A percentile compares a stretch with the other conserved stretches of the same genome.
Conservation (phyloP, 1,140 invertebrate genomes). For the Procambarus virginalis region DNA sequence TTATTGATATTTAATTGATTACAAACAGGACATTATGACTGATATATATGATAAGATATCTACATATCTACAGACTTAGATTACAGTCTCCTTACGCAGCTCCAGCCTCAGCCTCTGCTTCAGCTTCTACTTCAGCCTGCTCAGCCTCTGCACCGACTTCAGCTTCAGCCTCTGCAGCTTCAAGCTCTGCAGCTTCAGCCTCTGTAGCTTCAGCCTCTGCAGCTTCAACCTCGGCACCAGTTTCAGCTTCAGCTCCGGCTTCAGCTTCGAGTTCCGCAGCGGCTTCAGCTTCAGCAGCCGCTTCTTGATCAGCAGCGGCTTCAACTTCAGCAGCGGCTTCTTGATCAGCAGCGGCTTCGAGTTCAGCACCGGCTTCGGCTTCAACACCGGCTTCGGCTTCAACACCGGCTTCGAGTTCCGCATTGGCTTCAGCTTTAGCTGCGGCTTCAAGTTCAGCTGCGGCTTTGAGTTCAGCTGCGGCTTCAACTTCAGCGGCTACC, state of each 20-base stretch:
- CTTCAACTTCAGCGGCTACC: not conserved
- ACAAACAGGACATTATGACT: no score
- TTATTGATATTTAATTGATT: no score
- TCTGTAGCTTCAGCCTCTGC: constrained; percentile 16
- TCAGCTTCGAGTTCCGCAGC: constrained; percentile 1
- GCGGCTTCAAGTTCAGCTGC: not conserved
- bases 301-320: constrained; percentile 17
- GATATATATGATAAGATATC: no score
- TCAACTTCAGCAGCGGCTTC: constrained; percentile 30
- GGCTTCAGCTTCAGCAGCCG: constrained; percentile 30
- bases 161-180: not conserved
- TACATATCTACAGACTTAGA: no score
- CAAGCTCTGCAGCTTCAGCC: constrained; percentile 8
- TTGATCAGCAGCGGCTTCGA: constrained; percentile 4
- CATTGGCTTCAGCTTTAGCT: not conserved
- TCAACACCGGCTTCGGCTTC: constrained; percentile 14
- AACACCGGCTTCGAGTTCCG: not conserved
- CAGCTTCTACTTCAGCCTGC: not conserved
- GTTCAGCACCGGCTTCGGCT: not conserved
- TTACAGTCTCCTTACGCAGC: not conserved
- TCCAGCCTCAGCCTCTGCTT: constrained; percentile 18
- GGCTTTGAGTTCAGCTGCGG: not conserved
- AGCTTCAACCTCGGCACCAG: not conserved
- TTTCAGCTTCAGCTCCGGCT: constrained; percentile 17
- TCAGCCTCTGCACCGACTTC: constrained; percentile 3